Evolutionary conservation across 2,888 invertebrate species (phyloP), one percentile per base, ranked within the genome.

Genomic region (Neoaliturus tenellus): DNA sequence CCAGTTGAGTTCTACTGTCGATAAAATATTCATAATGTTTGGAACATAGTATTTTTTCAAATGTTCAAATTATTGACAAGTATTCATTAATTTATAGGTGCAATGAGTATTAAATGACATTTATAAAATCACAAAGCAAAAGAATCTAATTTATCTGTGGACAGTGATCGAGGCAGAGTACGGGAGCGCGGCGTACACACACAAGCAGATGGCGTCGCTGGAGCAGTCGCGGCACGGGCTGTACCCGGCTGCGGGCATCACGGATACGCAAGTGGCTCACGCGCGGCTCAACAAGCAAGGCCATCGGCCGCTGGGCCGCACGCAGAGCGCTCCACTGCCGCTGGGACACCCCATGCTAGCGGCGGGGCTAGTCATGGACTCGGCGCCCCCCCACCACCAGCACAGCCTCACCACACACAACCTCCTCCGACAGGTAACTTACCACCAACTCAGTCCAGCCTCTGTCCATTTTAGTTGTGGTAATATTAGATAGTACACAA

Each of bases 311-410:
- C 92, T 98, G 75, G 97, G 98, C 84, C 94, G 98, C 89, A 98
- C 98, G 84, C 98, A 98, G 91, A 98, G 98, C 69, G 98, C 98
- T 2, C 98, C 98, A 0, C 91, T 98, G 88, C 97, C 97, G 33
- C 92, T 98, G 83, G 98, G 98, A 0, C 97, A 98, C 91, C 97
- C 98, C 31, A 94, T 97, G 93, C 93, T 98, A 82, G 92, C 93
- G 78, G 91, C 92, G 14, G 89, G 90, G 82, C 88, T 86, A 80
- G 85, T 86, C 85, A 88, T 86, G 81, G 85, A 86, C 85, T 84
- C 86, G 81, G 89, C 90, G 81, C 90, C 90, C 85, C 88, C 90
- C 89, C 93, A 91, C 87, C 93, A 93, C 85, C 90, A 91, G 82
- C 90, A 90, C 81, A 89, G 90, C 85, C 90, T 90, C 81, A 89